Evolutionary conservation across 2,113 vertebrate species (phyloP).

Genomic region (Murina feae): DNA sequence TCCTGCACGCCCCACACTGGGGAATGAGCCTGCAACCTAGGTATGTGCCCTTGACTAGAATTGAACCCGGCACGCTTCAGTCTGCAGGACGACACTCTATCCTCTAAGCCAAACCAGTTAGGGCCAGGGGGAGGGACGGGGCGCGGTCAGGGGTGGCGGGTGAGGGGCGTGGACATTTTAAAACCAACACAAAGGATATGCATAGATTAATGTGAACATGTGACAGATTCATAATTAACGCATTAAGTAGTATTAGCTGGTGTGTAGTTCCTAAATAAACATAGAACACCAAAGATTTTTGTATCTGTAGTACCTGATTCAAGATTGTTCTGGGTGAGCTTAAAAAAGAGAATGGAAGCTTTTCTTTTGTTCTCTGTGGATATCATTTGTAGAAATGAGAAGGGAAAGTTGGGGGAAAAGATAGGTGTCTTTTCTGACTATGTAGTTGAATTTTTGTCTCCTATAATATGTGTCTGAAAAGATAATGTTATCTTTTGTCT

Average conservation of each 20-base stretch:
- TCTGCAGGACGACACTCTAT: too few species aligned
- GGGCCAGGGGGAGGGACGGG: too few species aligned
- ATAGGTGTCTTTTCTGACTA: neutral
- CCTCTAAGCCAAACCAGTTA: too few species aligned
- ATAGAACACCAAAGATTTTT: neutral
- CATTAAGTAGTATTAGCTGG: neutral
- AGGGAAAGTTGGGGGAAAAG: neutral
- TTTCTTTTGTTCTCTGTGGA: neutral
- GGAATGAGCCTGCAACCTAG: too few species aligned
- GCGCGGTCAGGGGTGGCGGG: too few species aligned
- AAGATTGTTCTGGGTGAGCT: neutral
- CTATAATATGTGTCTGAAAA: neutral
- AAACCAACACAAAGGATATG: neutral
- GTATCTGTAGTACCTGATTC: neutral
- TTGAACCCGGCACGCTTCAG: too few species aligned
- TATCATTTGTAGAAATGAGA: neutral
- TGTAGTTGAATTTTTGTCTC: neutral
- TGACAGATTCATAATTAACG: neutral
- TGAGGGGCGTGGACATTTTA: too few species aligned
- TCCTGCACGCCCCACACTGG: too few species aligned
- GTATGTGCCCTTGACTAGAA: too few species aligned
- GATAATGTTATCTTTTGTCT: neutral
- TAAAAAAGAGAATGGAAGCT: neutral
- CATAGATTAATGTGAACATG: neutral
- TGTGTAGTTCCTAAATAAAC: neutral